Base-by-base conservation (phyloP, 1,140 invertebrate species). In the Atopsyche davidsoni region DNA sequence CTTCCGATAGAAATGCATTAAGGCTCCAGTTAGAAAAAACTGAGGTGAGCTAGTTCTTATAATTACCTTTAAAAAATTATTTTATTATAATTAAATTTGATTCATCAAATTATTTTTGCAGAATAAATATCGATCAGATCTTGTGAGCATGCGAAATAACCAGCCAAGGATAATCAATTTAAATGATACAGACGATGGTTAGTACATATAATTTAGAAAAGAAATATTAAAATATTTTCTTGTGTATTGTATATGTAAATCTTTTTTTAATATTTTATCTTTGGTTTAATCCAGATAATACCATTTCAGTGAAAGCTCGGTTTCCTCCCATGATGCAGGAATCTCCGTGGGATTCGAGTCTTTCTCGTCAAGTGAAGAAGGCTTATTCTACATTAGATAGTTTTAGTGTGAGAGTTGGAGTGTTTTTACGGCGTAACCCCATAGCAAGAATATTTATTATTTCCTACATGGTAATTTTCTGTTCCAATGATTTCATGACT, bases 391-490 rank as follows among this genome's bases (percentile, higher is more conserved):
- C 78, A 25, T 70, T 91, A 11, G 88, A 92, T 69, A 46, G 52
- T 21, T 77, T 79, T 35, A 79, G 85, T 55, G 76, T 92, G 38
- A 73, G 86, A 46, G 77, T 87, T 16, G 88, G 89, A 13, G 76
- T 87, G 11, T 91, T 91, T 69, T 67, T 92, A 22, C 74, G 87
- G 48, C 70, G 86, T 51, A 89, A 91, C 75, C 89, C 89, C 3
- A 72, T 89, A 46, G 85, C 86, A 25, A 76, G 89, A 55, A 81
- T 89, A 42, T 79, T 88, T 67, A 79, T 90, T 9, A 76, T 92
- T 44, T 69, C 55, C 21, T 57, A 57, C 24, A 53, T 57, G 50
- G 55, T 57, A 51, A 41, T 19, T 31, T 24, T 14, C 14, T 28
- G 22, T 28, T 32, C n/a, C 11, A 44, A 11, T 16, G 7, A 6